A percentile compares a stretch with the other conserved stretches of the same genome.
phyloP scores from a whole-genome alignment of 2,888 invertebrate species.

The Cantharis rufa region DNA sequence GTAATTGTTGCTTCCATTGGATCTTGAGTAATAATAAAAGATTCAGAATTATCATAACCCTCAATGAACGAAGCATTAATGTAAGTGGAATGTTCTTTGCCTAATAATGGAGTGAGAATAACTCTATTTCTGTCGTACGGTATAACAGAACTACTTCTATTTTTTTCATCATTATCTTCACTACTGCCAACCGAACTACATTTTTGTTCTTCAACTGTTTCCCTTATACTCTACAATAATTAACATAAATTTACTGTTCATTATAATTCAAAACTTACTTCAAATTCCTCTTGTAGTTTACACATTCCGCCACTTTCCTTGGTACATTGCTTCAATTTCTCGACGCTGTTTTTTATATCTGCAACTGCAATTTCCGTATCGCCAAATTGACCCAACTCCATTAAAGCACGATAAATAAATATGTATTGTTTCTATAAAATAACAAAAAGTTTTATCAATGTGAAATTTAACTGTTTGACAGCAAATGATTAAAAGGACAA shows the following conservation, averaged over 20 bases:
- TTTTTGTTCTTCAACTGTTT: slow-evolving; percentile 70
- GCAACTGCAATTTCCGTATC: slow-evolving; percentile 84
- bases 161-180: slow-evolving; percentile 81
- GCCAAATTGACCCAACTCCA: slow-evolving; percentile 90
- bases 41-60: slow-evolving; percentile 88
- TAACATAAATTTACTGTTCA: neutral
- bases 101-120: slow-evolving; percentile 84
- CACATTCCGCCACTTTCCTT: slow-evolving; percentile 66
- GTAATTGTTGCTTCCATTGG: slow-evolving; percentile 84
- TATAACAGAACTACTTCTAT: slow-evolving; percentile 77
- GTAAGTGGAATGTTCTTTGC: slow-evolving; percentile 86
- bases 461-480: neutral
- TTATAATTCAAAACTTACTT: slow-evolving; percentile 63
- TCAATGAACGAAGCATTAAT: slow-evolving; percentile 94
- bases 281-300: slow-evolving; percentile 84
- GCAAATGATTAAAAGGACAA: no score
- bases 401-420: slow-evolving; percentile 90
- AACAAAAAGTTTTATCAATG: slow-evolving; percentile 18
- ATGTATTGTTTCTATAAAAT: slow-evolving; percentile 89
- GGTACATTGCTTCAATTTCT: slow-evolving; percentile 73
- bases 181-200: slow-evolving; percentile 81
- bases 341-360: slow-evolving; percentile 72
- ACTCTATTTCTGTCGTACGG: slow-evolving; percentile 92
- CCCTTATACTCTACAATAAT: slow-evolving; percentile 71
- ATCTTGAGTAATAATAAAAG: slow-evolving; percentile 92